These are phyloP conservation scores for Drosophila borborema DNA, from an alignment of 2,888 invertebrate species.

Conservation along the genomic window DNA sequence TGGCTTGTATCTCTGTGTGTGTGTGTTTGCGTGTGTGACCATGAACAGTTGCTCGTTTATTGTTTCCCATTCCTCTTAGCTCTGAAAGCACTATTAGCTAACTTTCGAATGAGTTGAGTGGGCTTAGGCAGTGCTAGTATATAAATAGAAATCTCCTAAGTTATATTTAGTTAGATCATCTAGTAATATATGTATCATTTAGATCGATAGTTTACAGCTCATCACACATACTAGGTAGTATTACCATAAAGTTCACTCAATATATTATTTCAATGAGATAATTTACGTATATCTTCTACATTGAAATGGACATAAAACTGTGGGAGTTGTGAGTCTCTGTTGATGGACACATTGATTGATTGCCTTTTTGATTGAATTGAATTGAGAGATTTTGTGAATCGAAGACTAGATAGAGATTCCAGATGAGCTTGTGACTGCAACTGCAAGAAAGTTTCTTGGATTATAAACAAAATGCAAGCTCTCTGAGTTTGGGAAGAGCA, in stretches of 20 bases:
- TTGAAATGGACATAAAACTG: not conserved
- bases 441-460: not conserved
- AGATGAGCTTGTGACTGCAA: not conserved
- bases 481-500: conserved; percentile 3
- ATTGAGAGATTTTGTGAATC: too few species aligned
- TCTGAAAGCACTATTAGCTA: not conserved
- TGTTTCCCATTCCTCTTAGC: conserved; percentile 4
- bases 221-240: not conserved
- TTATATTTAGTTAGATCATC: conserved; percentile 6
- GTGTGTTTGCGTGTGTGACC: conserved; percentile 14
- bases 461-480: not conserved
- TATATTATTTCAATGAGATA: not conserved
- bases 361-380: not conserved
- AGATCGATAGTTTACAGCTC: not conserved
- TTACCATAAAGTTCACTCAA: not conserved
- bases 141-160: conserved; percentile 1
- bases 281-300: not conserved
- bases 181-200: not conserved
- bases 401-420: not conserved
- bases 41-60: conserved; percentile 7
- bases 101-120: not conserved
- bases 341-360: not conserved
- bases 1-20: conserved; percentile 4
- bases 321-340: not conserved
- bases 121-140: not conserved